These are phyloP conservation scores for Eupithecia vulgata DNA, from an alignment of 2,888 invertebrate genomes.

Conservation along the genomic window DNA sequence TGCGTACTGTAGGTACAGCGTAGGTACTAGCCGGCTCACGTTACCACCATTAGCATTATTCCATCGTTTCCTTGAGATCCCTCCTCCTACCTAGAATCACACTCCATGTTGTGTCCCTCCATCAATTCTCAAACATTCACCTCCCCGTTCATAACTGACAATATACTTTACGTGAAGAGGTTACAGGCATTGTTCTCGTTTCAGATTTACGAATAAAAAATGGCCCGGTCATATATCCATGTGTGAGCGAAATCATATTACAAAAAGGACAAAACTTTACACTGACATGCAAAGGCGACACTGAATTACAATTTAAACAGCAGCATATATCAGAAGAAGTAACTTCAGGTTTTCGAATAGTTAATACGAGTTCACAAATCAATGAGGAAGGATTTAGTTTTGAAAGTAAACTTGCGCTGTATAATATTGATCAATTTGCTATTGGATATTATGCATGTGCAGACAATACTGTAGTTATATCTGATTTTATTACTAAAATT, in stretches of 20 bases:
- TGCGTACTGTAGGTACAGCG: conserved; percentile 40
- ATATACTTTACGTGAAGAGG: conserved; percentile 7
- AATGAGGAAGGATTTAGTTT: conserved; percentile 62
- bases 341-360: conserved; percentile 52
- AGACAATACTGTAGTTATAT: conserved; percentile 63
- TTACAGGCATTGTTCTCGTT: conserved; percentile 53
- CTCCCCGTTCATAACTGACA: conserved; percentile 48
- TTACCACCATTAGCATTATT: conserved; percentile 75
- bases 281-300: conserved; percentile 66
- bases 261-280: conserved; percentile 73
- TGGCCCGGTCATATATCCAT: conserved; percentile 68
- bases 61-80: conserved; percentile 43
- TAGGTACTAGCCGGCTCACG: conserved; percentile 55
- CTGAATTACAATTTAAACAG: conserved; percentile 63
- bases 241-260: conserved; percentile 67
- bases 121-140: conserved; percentile 49
- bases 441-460: conserved; percentile 85
- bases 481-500: conserved; percentile 54
- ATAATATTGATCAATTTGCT: conserved; percentile 70
- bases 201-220: conserved; percentile 68
- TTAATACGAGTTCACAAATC: conserved; percentile 39
- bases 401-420: conserved; percentile 75
- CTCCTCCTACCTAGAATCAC: conserved; percentile 24
- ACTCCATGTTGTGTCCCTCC: conserved; percentile 57
- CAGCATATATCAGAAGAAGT: conserved; percentile 69